These are phyloP conservation scores for Crenuchus spilurus DNA, from an alignment of 2,797 vertebrate species.

Conservation along the genomic window DNA sequence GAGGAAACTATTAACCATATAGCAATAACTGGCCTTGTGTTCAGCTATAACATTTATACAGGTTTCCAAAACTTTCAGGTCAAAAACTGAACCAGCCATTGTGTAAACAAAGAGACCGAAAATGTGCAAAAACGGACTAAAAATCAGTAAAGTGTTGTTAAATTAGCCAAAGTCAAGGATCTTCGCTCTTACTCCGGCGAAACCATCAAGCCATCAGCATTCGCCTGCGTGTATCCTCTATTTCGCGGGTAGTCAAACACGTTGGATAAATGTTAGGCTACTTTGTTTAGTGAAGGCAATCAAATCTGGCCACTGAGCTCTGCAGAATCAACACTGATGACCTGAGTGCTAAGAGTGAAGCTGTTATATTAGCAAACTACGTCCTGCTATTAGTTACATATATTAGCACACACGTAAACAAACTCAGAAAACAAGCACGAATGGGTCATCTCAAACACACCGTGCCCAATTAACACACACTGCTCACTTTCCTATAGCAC, in stretches of 20 bases:
- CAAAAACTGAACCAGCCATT: not conserved
- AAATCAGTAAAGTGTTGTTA: not conserved
- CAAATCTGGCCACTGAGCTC: constrained; percentile 58
- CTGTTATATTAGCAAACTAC: constrained; percentile 51
- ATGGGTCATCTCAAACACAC: constrained; percentile 6
- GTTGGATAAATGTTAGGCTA: constrained; percentile 65
- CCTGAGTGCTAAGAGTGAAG: constrained; percentile 41
- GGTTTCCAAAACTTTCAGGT: too few relatives aligned
- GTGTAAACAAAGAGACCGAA: not conserved
- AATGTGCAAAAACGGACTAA: not conserved
- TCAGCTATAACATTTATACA: too few relatives aligned
- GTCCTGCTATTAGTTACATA: constrained; percentile 53
- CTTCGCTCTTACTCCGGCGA: constrained; percentile 30
- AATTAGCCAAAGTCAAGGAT: constrained; percentile 19
- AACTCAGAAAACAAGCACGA: constrained; percentile 40
- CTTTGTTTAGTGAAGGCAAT: constrained; percentile 69
- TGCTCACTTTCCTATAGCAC: not conserved
- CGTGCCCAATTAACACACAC: not conserved
- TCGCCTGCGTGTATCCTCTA: constrained; percentile 57
- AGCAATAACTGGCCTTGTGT: too few relatives aligned
- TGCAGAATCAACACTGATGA: constrained; percentile 64
- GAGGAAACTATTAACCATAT: too few relatives aligned
- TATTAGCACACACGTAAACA: constrained; percentile 51
- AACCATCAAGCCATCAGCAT: constrained; percentile 59
- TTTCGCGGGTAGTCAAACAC: constrained; percentile 65